Conservation (phyloP, 2,113 vertebrate genomes). For the Colinus virginianus region DNA sequence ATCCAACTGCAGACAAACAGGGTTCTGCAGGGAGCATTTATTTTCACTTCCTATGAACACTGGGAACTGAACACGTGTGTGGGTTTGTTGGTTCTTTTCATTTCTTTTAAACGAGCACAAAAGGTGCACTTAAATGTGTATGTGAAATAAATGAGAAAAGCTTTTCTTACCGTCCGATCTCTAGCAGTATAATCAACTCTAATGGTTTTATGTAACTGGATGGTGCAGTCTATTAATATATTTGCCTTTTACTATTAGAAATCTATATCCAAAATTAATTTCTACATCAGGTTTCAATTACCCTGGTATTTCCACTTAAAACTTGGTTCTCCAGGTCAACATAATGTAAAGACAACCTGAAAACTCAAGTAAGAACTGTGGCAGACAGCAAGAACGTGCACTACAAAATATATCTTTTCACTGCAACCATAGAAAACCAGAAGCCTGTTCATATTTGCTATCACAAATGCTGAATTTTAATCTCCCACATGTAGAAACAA, state of each 20-base stretch:
- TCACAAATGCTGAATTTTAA: background rate
- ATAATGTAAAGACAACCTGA: background rate
- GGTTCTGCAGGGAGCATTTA: background rate
- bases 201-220: background rate
- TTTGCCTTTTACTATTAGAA: conserved; percentile 11
- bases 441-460: background rate
- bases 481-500: background rate
- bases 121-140: background rate
- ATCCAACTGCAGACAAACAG: background rate
- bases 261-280: background rate
- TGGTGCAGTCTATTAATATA: background rate
- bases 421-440: background rate
- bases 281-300: background rate
- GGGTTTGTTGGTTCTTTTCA: background rate
- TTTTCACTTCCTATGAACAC: background rate
- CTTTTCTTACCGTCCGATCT: background rate
- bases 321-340: background rate
- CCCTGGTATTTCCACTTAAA: background rate
- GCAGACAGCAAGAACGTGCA: background rate
- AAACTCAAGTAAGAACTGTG: background rate
- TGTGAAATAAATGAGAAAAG: background rate
- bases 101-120: conserved; percentile 2
- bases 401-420: background rate
- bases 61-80: background rate
- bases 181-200: background rate